phyloP scores from a whole-genome alignment of 2,113 vertebrate genomes.

The Xenopus borealis region DNA sequence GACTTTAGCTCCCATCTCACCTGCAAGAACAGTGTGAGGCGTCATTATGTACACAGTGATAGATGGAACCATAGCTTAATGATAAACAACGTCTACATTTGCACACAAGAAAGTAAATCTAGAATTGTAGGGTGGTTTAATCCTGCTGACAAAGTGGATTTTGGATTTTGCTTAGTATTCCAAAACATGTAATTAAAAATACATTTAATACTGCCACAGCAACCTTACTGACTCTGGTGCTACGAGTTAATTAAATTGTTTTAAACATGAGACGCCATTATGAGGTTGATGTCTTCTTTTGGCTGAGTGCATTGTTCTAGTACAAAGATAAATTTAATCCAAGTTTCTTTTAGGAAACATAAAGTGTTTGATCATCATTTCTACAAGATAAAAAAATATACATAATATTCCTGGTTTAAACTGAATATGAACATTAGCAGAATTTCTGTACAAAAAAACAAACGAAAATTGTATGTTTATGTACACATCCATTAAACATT shows the following conservation, averaged over 20 bases:
- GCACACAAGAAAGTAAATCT: slow-evolving; percentile 4
- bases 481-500: too few species aligned
- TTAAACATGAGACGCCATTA: slow-evolving; percentile 25
- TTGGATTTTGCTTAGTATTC: slow-evolving; percentile 35
- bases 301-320: neutral
- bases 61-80: slow-evolving; percentile 15
- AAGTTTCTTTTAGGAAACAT: neutral
- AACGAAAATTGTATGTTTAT: too few species aligned
- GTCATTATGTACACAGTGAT: slow-evolving; percentile 4
- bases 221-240: slow-evolving; percentile 17
- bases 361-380: neutral
- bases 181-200: slow-evolving; percentile 41
- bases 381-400: too few species aligned
- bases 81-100: slow-evolving; percentile 4
- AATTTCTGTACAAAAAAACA: too few species aligned
- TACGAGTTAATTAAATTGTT: slow-evolving; percentile 32
- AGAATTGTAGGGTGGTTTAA: slow-evolving; percentile 6
- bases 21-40: slow-evolving; percentile 10
- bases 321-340: neutral
- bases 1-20: slow-evolving; percentile 16
- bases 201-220: slow-evolving; percentile 30
- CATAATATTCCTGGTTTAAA: too few species aligned
- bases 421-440: too few species aligned
- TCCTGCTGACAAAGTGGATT: slow-evolving; percentile 34
- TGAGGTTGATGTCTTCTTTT: slow-evolving; percentile 8